These are phyloP conservation scores for Thalassaphorura encarpata DNA, from an alignment of 1,140 invertebrate species.

Conservation along the genomic window DNA sequence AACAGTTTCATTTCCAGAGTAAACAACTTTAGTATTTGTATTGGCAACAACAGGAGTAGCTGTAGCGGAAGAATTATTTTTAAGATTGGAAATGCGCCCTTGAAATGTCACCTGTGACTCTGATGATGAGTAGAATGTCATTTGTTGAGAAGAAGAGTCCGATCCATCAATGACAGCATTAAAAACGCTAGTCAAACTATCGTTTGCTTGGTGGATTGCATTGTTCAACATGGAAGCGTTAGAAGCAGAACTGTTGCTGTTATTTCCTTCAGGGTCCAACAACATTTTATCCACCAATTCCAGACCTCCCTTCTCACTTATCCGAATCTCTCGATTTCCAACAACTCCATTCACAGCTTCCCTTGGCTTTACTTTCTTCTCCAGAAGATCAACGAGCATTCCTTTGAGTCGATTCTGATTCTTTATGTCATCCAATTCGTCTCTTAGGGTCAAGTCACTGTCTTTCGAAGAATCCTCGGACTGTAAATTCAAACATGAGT, in stretches of 20 bases:
- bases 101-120: conserved; percentile 15
- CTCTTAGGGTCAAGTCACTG: neutral
- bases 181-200: neutral
- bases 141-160: conserved; percentile 6
- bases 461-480: conserved; percentile 9
- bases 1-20: conserved; percentile 2
- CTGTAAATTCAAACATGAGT: neutral
- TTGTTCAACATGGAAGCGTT: neutral
- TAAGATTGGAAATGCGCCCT: conserved; percentile 5
- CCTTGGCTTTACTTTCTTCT: conserved; percentile 52
- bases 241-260: conserved; percentile 20
- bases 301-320: conserved; percentile 49
- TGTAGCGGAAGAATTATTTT: neutral
- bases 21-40: neutral
- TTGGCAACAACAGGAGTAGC: neutral
- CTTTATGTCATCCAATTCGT: neutral
- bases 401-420: conserved; percentile 37
- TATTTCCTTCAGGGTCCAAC: conserved; percentile 1
- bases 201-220: neutral
- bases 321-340: conserved; percentile 46
- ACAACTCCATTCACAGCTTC: conserved; percentile 49
- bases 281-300: conserved; percentile 51
- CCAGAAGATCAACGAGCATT: conserved; percentile 57
- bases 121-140: conserved; percentile 23
- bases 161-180: neutral